phyloP scores from a whole-genome alignment of 2,888 invertebrate genomes.

The Lasius platythorax region DNA sequence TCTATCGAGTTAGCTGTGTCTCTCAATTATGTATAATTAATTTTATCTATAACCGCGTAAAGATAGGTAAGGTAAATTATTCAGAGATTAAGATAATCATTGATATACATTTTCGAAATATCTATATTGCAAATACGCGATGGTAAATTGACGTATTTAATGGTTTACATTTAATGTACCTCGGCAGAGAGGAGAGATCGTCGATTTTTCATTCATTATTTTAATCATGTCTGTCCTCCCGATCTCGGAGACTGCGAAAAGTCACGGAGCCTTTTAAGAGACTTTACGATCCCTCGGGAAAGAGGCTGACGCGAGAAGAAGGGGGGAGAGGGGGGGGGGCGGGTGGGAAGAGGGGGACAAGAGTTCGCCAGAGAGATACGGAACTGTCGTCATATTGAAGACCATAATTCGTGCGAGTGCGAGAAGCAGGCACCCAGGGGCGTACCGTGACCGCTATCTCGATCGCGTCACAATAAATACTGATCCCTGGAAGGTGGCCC shows the following conservation, averaged over 20 bases:
- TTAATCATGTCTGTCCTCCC: constrained; percentile 21
- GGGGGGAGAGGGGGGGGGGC: constrained; percentile 49
- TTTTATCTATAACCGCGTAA: background rate
- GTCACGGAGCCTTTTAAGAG: constrained; percentile 80
- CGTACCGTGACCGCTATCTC: constrained; percentile 83
- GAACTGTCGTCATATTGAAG: constrained; percentile 84
- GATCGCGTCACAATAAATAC: constrained; percentile 86
- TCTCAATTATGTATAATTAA: background rate
- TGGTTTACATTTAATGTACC: background rate
- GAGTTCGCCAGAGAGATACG: constrained; percentile 76
- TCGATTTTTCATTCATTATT: constrained; percentile 26
- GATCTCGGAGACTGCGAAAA: constrained; percentile 47
- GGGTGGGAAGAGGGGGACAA: constrained; percentile 55
- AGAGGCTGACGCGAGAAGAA: constrained; percentile 64
- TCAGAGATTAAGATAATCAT: background rate
- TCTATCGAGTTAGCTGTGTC: background rate
- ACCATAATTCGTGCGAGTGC: constrained; percentile 84
- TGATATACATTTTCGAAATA: background rate
- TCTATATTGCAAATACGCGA: background rate
- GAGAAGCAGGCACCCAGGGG: constrained; percentile 67
- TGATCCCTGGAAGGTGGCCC: constrained; percentile 85
- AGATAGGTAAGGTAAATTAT: background rate
- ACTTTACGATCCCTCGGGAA: constrained; percentile 77
- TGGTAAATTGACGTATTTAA: background rate
- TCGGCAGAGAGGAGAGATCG: background rate